Percentiles rank a stretch among this genome's conserved stretches.
These are phyloP conservation scores for Condylura cristata DNA, from an alignment of 2,113 vertebrate species.

Conservation along the genomic window DNA sequence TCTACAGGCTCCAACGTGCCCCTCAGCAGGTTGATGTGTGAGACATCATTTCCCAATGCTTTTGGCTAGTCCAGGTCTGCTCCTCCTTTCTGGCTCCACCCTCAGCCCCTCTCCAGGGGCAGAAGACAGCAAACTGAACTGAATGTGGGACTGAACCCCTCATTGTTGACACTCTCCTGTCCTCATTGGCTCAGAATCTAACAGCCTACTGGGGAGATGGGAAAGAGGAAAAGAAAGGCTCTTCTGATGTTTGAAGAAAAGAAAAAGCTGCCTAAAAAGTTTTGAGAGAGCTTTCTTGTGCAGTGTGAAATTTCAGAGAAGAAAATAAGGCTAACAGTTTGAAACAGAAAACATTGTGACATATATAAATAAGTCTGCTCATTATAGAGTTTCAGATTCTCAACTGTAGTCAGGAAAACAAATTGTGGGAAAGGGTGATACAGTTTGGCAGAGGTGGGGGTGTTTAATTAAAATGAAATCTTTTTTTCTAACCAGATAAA, in stretches of 20 bases:
- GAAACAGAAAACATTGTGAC: slow-evolving; percentile 29
- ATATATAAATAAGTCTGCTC: slow-evolving; percentile 57
- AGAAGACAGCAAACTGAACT: slow-evolving; percentile 14
- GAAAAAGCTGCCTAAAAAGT: background rate
- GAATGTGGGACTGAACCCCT: fast-evolving
- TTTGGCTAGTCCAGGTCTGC: background rate
- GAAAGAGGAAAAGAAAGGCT: background rate
- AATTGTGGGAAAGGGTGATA: slow-evolving; percentile 24
- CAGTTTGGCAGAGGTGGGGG: background rate
- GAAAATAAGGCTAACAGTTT: slow-evolving; percentile 20
- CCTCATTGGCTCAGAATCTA: background rate
- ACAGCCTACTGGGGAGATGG: background rate
- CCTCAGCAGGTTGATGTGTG: too few relatives aligned
- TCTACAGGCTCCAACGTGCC: background rate
- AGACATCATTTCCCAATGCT: background rate
- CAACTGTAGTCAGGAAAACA: slow-evolving; percentile 25
- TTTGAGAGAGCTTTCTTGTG: background rate
- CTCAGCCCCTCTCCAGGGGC: background rate
- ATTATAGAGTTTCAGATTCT: slow-evolving; percentile 34
- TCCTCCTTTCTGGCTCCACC: background rate
- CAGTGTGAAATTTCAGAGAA: background rate
- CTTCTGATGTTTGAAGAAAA: slow-evolving; percentile 10
- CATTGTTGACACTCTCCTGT: background rate
- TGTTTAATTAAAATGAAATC: slow-evolving; percentile 45
- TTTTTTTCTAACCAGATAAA: background rate